Evolutionary conservation across 2,888 invertebrate genomes (phyloP), one percentile per base, ranked within the genome.

Genomic region (Zeuzera pyrina): DNA sequence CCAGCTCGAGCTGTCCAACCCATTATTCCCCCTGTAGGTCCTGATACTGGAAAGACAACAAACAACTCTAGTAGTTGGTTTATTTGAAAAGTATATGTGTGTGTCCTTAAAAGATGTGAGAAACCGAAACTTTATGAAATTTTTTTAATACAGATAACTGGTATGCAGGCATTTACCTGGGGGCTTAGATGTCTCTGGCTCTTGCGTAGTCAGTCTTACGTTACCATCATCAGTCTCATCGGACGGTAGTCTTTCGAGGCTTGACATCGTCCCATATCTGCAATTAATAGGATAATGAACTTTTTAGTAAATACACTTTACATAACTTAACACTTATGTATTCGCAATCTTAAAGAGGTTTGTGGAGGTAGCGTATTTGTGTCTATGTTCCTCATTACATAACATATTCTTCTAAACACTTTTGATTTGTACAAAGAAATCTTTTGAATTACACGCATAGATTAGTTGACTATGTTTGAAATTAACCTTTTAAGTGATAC

Each of bases 1-100:
- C 93, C 92, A 3, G 93, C 93, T 38, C 91, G 84, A 4, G 91
- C 89, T 0, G 93, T 92, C 93, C 93, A 94, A 8, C 89, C 90
- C 70, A 87, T 83, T 4, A 88, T 77, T 5, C 87, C 87, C 12
- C 85, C 83, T 3, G 85, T 60, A 3, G 73, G 64, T 34, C 73
- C 72, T 25, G 61, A 52, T 12, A 63, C 70, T 69, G 40, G 3
- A 42, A 41, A 39, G 32, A 27, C 11, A 11, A 4, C 4, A 24
- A n/a, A n/a, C n/a, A n/a, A n/a, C n/a, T n/a, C n/a, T 13, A 12
- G 21, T 22, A 30, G 10, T 11, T 4, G n/a, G n/a, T n/a, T n/a
- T n/a, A n/a, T n/a, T n/a, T n/a, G n/a, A n/a, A n/a, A n/a, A n/a
- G n/a, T n/a, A n/a, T n/a, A n/a, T n/a, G n/a, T n/a, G n/a, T n/a